Evolutionary conservation across 2,797 vertebrate species (phyloP).

Genomic region (Phalanger gymnotis): DNA sequence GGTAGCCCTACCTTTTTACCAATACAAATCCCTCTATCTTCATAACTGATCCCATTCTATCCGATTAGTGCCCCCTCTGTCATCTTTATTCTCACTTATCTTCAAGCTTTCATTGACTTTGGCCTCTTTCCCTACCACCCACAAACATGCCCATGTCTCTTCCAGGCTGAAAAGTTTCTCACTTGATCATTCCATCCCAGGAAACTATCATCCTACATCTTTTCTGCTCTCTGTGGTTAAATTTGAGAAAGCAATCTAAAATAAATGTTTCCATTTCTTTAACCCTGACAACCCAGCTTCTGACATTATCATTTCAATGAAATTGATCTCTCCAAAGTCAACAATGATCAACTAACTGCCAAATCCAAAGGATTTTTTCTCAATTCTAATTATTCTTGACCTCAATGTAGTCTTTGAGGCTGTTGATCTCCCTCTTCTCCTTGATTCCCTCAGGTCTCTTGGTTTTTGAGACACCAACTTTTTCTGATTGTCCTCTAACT

Average conservation of each 20-base stretch:
- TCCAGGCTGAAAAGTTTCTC: neutral
- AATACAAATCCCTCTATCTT: neutral
- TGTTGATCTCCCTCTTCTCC: neutral
- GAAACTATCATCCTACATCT: neutral
- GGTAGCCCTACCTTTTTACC: neutral
- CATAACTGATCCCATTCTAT: neutral
- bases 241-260: neutral
- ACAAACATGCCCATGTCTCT: neutral
- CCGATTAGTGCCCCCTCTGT: neutral
- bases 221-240: neutral
- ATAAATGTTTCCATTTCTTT: too few species aligned
- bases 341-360: neutral
- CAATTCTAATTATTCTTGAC: neutral
- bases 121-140: neutral
- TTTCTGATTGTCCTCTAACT: neutral
- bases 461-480: neutral
- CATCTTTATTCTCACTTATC: neutral
- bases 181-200: neutral
- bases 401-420: neutral
- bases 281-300: neutral
- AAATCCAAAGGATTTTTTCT: neutral
- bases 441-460: neutral
- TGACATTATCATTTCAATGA: neutral
- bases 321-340: neutral
- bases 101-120: neutral